Evolutionary conservation across 2,888 invertebrate species (phyloP), one percentile per base, ranked within the genome.

Genomic region (Caenorhabditis virilis): DNA sequence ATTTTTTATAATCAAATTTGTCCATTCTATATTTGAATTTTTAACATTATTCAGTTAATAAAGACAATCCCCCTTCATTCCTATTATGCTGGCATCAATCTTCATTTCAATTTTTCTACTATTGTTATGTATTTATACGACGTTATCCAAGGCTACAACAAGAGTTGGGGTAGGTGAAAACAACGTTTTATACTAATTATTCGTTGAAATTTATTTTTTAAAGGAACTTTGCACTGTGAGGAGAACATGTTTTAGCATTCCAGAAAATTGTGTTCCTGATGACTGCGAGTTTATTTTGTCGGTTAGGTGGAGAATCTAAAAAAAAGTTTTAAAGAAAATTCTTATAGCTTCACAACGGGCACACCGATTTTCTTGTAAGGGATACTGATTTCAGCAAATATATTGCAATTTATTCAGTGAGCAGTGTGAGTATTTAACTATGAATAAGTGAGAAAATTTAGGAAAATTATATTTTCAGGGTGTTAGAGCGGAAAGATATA

Each of bases 251-350:
- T 39, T 20, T 39, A 20, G 20, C 2, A 5, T 22, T 20, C 39
- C 39, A 4, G 39, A 22, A 16, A 18, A 39, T 15, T 36, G 36
- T 36, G 39, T 5, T 5, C 39, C 20, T n/a, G 18, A 9, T 36
- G 39, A 39, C n/a, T 18, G 20, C 22, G 39, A 39, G 6, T 39
- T 39, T 15, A n/a, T 39, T 39, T n/a, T 39, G 5, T 39, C 39
- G 7, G 39, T 39, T 9, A 7, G 36, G 4, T 36, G 9, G n/a
- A 39, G 5, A 18, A 15, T 36, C n/a, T 13, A 9, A 5, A 39
- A 18, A 20, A 39, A 20, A 39, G 22, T 20, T 39, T 18, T 39
- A 36, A 5, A 9, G 5, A 30, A 30, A 30, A 36, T 39, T 7
- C 26, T 43, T 43, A 26, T 16, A 43, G 43, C 13, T 43, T 7